Evolutionary conservation across 2,113 vertebrate species (phyloP).

Genomic region (Chloroceryle aenea): DNA sequence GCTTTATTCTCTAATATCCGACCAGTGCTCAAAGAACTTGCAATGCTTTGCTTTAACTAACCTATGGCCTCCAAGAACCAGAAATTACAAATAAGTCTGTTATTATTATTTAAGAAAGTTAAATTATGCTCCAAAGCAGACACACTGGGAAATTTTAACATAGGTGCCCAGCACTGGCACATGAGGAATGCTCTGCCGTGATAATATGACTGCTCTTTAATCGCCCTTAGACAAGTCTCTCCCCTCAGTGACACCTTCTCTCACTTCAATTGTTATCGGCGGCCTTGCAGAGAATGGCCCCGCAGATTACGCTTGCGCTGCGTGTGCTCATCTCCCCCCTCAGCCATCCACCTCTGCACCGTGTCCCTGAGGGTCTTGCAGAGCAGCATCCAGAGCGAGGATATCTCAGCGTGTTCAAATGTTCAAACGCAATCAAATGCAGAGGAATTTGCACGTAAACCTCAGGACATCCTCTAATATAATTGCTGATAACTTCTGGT

Average conservation of each 20-base stretch:
- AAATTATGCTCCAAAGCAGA: neutral
- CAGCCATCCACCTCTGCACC: neutral
- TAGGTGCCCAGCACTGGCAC: neutral
- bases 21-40: neutral
- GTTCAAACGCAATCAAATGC: neutral
- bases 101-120: neutral
- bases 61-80: neutral
- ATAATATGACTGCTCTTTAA: conserved; percentile 25
- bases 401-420: neutral
- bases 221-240: neutral
- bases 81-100: neutral
- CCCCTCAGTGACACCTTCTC: neutral
- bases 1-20: neutral
- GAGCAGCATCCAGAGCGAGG: neutral
- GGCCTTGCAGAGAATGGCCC: neutral
- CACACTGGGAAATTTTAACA: neutral
- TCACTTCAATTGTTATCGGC: neutral
- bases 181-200: neutral
- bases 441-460: neutral
- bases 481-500: neutral
- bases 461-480: neutral
- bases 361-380: accelerated
- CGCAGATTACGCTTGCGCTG: neutral
- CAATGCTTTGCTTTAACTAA: neutral
- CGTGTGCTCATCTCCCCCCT: neutral